Base-by-base conservation (phyloP, 2,888 invertebrate species). In the Patella pellucida region DNA sequence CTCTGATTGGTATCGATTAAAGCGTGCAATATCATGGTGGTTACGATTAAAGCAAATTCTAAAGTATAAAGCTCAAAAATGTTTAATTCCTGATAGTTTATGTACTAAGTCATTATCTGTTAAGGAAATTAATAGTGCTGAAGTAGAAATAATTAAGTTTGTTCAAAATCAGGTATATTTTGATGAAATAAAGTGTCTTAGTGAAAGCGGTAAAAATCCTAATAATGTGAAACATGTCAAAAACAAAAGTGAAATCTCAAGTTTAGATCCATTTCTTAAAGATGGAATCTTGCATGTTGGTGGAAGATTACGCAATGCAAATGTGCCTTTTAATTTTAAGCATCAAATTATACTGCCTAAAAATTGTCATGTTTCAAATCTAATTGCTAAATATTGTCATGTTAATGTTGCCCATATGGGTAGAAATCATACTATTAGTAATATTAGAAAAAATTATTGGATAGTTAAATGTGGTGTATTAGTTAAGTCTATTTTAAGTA, bases 291-390 rank as follows among this genome's bases (percentile, higher is more conserved):
- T 74, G 27, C 7, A 62, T 23, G 69, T 69, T 14, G 74, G 72
- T 7, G 72, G 76, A 31, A 31, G 76, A 9, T 41, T 76, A 7
- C 19, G 31, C 19, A 54, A 23, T 11, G 54, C 73, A 7, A 16
- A 23, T 16, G 31, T 76, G 3, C 50, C 27, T 3, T 68, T 23
- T 52, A 69, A 73, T 56, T n/a, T 14, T 12, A 76, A 73, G 19
- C 76, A 76, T 62, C 76, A 41, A 31, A 15, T 73, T 9, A 31
- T 76, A 27, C 27, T 76, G 72, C 72, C 73, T 12, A 54, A 76
- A 12, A 69, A 51, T 5, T 73, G 68, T 50, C 69, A n/a, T 9
- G 69, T 76, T 16, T 51, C 76, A 56, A n/a, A 56, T 23, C 62
- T 76, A 15, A 68, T 76, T 52, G 31, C 73, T n/a, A 19, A 68